A percentile compares a stretch with the other conserved stretches of the same genome.
Evolutionary conservation across 2,113 vertebrate genomes (phyloP).

Genomic region (Chaenocephalus aceratus): DNA sequence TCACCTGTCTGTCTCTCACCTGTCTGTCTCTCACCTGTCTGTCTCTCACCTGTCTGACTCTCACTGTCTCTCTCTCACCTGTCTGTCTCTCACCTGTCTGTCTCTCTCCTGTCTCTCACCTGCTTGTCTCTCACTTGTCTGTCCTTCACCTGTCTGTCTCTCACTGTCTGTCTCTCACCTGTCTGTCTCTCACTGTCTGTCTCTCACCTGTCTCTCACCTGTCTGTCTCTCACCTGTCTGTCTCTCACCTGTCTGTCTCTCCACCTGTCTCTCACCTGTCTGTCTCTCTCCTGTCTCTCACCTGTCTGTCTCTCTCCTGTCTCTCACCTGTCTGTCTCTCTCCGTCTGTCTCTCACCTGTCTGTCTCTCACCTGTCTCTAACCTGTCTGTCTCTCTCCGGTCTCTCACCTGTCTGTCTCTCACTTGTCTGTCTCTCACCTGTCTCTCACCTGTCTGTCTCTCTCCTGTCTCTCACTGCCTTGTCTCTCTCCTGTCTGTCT

Average conservation of each 20-base stretch:
- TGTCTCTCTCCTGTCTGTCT: no score
- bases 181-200: background rate
- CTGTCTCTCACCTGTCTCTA: no score
- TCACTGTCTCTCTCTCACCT: no score
- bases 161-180: slow-evolving; percentile 65
- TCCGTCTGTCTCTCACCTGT: no score
- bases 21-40: background rate
- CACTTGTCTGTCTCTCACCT: slow-evolving; percentile 12
- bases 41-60: slow-evolving; percentile 21
- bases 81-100: background rate
- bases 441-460: background rate
- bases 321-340: background rate
- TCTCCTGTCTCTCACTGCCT: background rate
- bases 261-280: background rate
- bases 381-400: background rate
- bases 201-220: background rate
- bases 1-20: background rate
- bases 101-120: background rate
- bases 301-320: no score
- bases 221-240: background rate
- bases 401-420: background rate
- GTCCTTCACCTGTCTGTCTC: background rate
- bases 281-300: background rate
- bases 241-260: no score
- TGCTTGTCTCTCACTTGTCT: no score